A percentile compares a stretch with the other conserved stretches of the same genome.
These are phyloP conservation scores for Bombus terrestris DNA, from an alignment of 1,140 invertebrate genomes.

Conservation along the genomic window DNA sequence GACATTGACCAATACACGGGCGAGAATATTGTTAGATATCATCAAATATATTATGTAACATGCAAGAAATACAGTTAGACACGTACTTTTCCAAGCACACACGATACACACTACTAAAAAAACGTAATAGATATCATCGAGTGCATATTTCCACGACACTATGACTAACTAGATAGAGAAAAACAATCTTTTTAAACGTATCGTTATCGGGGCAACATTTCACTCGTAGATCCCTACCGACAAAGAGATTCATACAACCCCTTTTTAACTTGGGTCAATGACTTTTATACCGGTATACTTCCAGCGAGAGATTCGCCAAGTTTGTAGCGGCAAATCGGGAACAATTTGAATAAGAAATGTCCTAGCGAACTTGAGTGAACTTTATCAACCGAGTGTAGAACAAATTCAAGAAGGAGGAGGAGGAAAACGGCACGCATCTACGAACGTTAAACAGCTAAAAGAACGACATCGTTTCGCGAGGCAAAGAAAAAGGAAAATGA, in stretches of 20 bases:
- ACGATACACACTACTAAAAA: no score
- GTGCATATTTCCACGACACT: no score
- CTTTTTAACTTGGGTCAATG: not conserved
- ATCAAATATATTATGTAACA: not conserved
- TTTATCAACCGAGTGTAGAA: not conserved
- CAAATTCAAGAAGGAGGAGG: not conserved
- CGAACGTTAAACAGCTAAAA: constrained; percentile 4
- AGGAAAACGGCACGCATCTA: not conserved
- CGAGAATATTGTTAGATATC: constrained; percentile 7
- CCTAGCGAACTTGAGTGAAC: not conserved
- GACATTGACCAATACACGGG: not conserved
- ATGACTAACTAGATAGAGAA: not conserved
- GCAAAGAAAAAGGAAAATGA: not conserved
- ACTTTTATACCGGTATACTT: constrained; percentile 1
- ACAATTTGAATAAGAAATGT: constrained; percentile 16
- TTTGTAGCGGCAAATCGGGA: not conserved
- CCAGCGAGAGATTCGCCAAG: not conserved
- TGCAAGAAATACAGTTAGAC: not conserved
- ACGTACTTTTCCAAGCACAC: not conserved
- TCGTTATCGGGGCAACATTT: not conserved
- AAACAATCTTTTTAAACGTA: not conserved
- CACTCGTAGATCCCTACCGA: not conserved
- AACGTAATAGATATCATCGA: no score
- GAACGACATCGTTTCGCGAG: not conserved
- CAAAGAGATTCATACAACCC: not conserved